Conservation (phyloP, 2,797 vertebrate species). For the Anniella stebbinsi region DNA sequence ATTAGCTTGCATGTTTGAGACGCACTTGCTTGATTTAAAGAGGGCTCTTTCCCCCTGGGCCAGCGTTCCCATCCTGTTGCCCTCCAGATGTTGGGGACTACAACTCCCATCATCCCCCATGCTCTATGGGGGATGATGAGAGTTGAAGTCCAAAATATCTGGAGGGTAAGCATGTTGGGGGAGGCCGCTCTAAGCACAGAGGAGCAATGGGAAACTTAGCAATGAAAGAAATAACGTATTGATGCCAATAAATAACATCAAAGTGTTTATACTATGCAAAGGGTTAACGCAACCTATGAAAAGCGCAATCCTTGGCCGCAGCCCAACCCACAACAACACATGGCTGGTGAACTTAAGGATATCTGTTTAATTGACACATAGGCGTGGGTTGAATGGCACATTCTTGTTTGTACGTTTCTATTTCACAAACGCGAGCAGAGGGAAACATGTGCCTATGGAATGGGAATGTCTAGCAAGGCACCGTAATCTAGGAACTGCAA, state of each 20-base stretch:
- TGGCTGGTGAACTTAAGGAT: neutral
- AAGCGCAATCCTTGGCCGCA: constrained; percentile 16
- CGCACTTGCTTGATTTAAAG: too few relatives aligned
- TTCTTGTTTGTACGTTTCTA: neutral
- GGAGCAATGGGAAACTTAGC: neutral
- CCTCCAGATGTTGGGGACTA: too few relatives aligned
- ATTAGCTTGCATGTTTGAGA: neutral
- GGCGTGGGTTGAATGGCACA: neutral
- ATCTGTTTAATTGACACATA: neutral
- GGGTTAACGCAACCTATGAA: constrained; percentile 52
- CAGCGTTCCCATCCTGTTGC: neutral
- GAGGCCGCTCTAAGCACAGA: neutral
- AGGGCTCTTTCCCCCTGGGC: neutral
- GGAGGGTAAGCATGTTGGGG: too few relatives aligned
- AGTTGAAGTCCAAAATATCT: too few relatives aligned
- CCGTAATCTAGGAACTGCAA: neutral
- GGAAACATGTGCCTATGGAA: neutral
- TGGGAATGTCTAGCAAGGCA: constrained; percentile 40
- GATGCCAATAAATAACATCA: neutral
- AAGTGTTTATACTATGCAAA: neutral
- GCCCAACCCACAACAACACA: neutral
- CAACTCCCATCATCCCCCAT: too few relatives aligned
- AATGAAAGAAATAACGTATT: neutral
- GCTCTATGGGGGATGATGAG: too few relatives aligned
- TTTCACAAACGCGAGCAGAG: neutral